Evolutionary conservation across 2,113 vertebrate genomes (phyloP).

Genomic region (Oreochromis spilurus): DNA sequence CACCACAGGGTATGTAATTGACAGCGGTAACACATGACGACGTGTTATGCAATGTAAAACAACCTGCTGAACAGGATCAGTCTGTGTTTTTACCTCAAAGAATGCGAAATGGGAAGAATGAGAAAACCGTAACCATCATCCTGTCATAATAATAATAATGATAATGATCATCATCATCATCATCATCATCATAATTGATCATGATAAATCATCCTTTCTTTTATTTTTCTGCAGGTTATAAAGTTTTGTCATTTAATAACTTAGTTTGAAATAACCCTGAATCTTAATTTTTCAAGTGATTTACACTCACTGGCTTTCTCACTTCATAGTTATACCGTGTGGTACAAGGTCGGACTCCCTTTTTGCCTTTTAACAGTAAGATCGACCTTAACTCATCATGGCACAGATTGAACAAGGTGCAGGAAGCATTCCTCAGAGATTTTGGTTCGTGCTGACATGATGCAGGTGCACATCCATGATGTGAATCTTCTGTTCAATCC

Average conservation of each 20-base stretch:
- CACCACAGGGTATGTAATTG: neutral
- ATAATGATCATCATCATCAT: neutral
- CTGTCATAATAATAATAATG: neutral
- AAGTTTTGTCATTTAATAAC: neutral
- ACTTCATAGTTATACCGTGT: neutral
- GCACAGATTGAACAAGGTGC: neutral
- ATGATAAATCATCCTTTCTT: neutral
- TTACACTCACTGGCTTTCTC: neutral
- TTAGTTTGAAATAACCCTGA: neutral
- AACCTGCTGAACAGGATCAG: neutral
- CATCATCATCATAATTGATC: neutral
- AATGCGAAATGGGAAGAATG: neutral
- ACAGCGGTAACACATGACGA: neutral
- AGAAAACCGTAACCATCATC: neutral
- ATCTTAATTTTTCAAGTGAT: neutral
- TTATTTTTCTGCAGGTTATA: neutral
- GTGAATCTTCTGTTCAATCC: neutral
- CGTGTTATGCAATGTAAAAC: neutral
- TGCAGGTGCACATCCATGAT: neutral
- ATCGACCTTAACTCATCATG: neutral
- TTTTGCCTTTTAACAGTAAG: neutral
- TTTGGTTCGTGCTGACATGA: neutral
- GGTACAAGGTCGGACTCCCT: neutral
- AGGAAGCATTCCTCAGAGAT: neutral
- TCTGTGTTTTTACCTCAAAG: neutral